Base-by-base conservation (phyloP, 1,140 invertebrate genomes). In the Drosophila parvula region DNA sequence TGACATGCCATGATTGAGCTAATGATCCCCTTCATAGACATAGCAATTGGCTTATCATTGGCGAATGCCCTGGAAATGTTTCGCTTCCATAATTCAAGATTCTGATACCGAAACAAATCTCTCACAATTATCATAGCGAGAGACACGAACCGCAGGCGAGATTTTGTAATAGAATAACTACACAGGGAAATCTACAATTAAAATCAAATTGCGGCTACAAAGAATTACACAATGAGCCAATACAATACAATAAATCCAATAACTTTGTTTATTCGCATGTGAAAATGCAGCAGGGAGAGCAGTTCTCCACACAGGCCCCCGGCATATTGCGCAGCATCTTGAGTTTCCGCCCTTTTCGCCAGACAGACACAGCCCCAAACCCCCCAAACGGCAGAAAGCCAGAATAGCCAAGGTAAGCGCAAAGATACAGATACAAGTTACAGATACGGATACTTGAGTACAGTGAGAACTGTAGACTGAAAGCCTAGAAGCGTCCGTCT, bases 321-420 rank as follows among this genome's bases (percentile, higher is more conserved):
- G 53, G 47, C 47, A 77, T 74, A 86, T 86, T 86, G 79, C 84
- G 84, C 84, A 88, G 84, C 83, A 88, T 88, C 83, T 88, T 80
- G 65, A 88, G 48, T 78, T 80, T 65, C 71, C 76, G 71, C 79
- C 76, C 73, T 78, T 81, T 75, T 69, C 43, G 61, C 57, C 53
- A 78, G 48, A 64, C 36, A 32, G 32, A 9, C n/a, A 16, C 12
- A n/a, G 16, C n/a, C 18, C 11, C 14, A 18, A n/a, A n/a, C 12
- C 12, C 16, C 5, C 8, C 27, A n/a, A 51, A 9, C 12, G 27
- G 18, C 11, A 60, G 28, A 74, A 34, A 6, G 16, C 5, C 22
- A 12, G 45, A 43, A 16, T 40, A 43, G 18, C 50, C 64, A 84
- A 80, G 74, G 74, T 80, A 78, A 70, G 45, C 59, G 44, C 18